Percentiles rank a stretch among this genome's conserved stretches.
Conservation (phyloP, 2,113 vertebrate genomes). For the Cranoglanis bouderius region DNA sequence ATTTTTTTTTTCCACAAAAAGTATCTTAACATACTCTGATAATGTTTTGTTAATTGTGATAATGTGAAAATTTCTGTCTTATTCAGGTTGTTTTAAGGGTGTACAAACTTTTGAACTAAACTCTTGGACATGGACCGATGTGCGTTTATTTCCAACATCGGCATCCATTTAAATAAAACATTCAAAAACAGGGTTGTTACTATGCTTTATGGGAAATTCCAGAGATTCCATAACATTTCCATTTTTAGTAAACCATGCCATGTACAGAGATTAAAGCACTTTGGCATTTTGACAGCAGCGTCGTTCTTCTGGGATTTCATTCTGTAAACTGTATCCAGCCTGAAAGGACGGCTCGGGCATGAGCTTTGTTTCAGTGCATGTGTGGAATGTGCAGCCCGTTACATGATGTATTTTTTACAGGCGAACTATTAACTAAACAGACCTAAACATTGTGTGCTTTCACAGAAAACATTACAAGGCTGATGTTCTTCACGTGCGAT, state of each 20-base stretch:
- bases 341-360: not conserved
- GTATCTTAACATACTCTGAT: not conserved
- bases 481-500: not conserved
- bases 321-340: conserved; percentile 14
- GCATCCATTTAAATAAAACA: not conserved
- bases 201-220: conserved; percentile 23
- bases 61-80: not conserved
- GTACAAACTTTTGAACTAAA: not conserved
- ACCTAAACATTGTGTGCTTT: conserved; percentile 26
- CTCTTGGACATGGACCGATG: not conserved
- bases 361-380: conserved; percentile 14
- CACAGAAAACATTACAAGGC: conserved; percentile 32
- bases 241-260: conserved; percentile 23
- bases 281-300: conserved; percentile 2
- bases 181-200: not conserved
- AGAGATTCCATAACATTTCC: conserved; percentile 20
- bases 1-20: no score
- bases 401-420: conserved; percentile 22
- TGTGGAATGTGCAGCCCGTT: conserved; percentile 30
- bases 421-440: conserved; percentile 25
- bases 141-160: not conserved
- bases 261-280: not conserved
- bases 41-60: not conserved
- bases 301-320: conserved; percentile 6
- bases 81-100: not conserved